A percentile compares a stretch with the other conserved stretches of the same genome.
Conservation (phyloP, 37 sponge, comb jelly and placozoan species). For the Diacarnus erythraeanus region DNA sequence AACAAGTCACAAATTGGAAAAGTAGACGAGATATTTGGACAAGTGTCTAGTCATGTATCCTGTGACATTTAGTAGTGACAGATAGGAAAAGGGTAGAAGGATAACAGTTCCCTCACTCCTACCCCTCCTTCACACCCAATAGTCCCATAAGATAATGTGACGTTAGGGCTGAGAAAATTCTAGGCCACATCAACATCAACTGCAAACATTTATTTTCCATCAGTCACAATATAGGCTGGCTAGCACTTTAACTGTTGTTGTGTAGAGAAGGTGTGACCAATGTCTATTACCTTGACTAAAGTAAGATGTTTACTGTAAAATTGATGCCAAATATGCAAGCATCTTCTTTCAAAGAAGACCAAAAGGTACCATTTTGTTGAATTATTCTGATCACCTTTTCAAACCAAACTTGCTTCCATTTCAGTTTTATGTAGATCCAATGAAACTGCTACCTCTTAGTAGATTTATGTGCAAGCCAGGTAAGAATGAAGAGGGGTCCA, state of each 20-base stretch:
- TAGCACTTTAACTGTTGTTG: too few relatives aligned
- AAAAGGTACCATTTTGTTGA: conserved; percentile 66
- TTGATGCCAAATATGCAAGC: conserved; percentile 84
- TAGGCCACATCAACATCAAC: background rate
- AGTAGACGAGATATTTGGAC: conserved; percentile 98
- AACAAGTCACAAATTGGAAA: conserved; percentile 98
- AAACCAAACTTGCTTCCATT: background rate
- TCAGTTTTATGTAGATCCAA: conserved; percentile 91
- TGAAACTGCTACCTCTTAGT: conserved; percentile 83
- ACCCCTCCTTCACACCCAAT: background rate
- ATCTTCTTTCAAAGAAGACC: conserved; percentile 68
- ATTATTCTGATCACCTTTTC: background rate
- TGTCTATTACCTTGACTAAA: conserved; percentile 24
- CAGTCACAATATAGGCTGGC: too few relatives aligned
- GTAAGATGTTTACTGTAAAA: conserved; percentile 88
- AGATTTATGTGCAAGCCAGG: conserved; percentile 77
- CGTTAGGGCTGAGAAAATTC: too few relatives aligned
- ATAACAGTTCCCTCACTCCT: too few relatives aligned
- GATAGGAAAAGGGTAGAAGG: too few relatives aligned
- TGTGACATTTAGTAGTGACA: background rate
- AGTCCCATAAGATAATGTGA: too few relatives aligned
- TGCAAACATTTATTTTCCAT: background rate
- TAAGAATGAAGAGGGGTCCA: background rate
- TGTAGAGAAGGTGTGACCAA: too few relatives aligned
- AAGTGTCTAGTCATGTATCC: conserved; percentile 91